Evolutionary conservation across 2,797 vertebrate species (phyloP), one percentile per base, ranked within the genome.

Genomic region (Acanthurus tractus): DNA sequence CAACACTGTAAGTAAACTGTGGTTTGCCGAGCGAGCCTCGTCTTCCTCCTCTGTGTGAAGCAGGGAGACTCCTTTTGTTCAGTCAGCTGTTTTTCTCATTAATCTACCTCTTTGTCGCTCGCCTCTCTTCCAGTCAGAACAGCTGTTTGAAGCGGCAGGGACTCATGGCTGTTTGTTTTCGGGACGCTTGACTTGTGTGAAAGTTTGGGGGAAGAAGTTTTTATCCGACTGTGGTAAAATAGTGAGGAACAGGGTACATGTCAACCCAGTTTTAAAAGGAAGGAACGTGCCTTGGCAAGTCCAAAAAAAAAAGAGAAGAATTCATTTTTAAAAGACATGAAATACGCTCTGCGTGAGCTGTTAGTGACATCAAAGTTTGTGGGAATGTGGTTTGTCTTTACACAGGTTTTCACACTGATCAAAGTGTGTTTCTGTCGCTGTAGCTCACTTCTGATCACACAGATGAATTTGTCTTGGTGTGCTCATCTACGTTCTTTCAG

Each of bases 21-120:
- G 66, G 79, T 85, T 87, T 78, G 53, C 73, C 2, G 61, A 50
- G 76, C 1, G 29, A 86, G 81, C 62, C 81, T 88, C 76, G 58
- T 81, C 73, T 59, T 85, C 68, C 73, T 86, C 78, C 58, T 50
- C 42, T 22, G 66, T 53, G 4, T 42, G 48, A 79, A 87, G 63
- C 46, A 3, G 58, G 71, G 77, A 34, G 55, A 68, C 64, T 86
- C 71, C 76, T 83, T 94, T 85, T 90, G 89, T 91, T 91, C 89
- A 86, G 70, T 93, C 93, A 94, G 92, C 93, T 94, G 93, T 87
- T 94, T 93, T 92, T 82, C 79, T 90, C 92, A 91, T 94, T 92
- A 90, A 76, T 85, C 67, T 84, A 67, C 52, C 61, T 83, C 63
- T 84, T 78, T 86, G 84, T 75, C 20, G 74, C 76, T 84, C 10